Evolutionary conservation across 2,888 invertebrate genomes (phyloP).

Genomic region (Galerucella calmariensis): DNA sequence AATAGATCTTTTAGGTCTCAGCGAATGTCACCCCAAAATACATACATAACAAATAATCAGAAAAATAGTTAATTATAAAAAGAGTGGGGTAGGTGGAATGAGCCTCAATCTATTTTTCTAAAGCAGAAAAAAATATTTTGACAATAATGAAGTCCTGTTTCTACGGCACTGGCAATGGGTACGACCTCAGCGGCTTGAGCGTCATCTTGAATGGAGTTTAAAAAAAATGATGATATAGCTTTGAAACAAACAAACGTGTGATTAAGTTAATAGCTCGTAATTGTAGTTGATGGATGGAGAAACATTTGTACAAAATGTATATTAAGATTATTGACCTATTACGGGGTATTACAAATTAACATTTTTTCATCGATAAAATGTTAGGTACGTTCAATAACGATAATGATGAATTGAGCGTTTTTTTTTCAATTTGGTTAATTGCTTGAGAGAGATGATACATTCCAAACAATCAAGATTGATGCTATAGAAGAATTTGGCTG

Average conservation of each 20-base stretch:
- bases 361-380: not conserved
- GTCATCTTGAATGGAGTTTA: slow-evolving; percentile 35
- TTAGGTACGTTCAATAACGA: not conserved
- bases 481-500: too few relatives aligned
- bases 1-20: too few relatives aligned
- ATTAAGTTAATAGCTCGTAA: slow-evolving; percentile 35
- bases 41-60: too few relatives aligned
- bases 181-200: slow-evolving; percentile 9
- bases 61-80: too few relatives aligned
- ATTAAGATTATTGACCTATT: slow-evolving; percentile 27
- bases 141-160: not conserved
- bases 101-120: not conserved
- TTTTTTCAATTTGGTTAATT: too few relatives aligned
- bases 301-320: slow-evolving; percentile 25
- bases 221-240: slow-evolving; percentile 32
- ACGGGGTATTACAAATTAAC: slow-evolving; percentile 9
- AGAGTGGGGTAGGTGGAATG: too few relatives aligned
- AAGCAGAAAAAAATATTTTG: not conserved
- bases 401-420: not conserved
- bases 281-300: slow-evolving; percentile 27
- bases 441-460: too few relatives aligned
- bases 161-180: slow-evolving; percentile 15
- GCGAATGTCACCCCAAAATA: too few relatives aligned
- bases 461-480: too few relatives aligned
- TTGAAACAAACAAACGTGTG: slow-evolving; percentile 36